Base-by-base conservation (phyloP, 1,140 invertebrate genomes). In the Heterodera schachtii region DNA sequence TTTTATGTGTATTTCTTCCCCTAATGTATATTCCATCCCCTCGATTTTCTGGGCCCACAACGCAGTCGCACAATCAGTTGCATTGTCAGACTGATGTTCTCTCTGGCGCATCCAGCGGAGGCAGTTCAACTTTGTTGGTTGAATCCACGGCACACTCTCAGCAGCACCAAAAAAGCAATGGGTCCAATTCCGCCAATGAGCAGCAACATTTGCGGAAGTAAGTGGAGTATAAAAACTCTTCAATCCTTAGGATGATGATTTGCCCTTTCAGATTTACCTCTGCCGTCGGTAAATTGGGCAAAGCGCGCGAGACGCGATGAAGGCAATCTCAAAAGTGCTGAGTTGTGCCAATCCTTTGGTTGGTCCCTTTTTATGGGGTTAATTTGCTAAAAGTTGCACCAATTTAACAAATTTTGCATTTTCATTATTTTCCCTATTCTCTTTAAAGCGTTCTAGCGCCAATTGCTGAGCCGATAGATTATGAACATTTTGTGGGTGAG, bases 241-340 rank as follows among this genome's bases (percentile, higher is more conserved):
- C 31, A 31, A 31, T 31, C 31, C 31, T 31, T 52, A 52, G 11
- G 11, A 52, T 52, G 49, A 11, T 52, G 0, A 57, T 79, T 79
- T 79, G 41, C 19, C 31, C 31, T 31, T 31, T 31, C n/a, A 86
- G 85, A 67, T 86, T 86, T 79, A 83, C 86, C 9, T 77, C 86
- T 6, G 74, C 84, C 13, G 78, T 86, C 9, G 84, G 85, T 21
- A 81, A 78, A 74, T 71, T 84, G 13, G 85, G 85, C 19, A 71
- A 86, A 49, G 85, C 85, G 43, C 73, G 81, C 74, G 84, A 86
- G 57, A 84, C 84, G 6, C 46, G 85, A n/a, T 21, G 86, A 86
- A 74, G 83, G 83, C 84, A 8, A 82, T 85, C 21, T 85, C 85
- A 11, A 86, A 83, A 46, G 75, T 80, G 44, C 49, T 86, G 2